A percentile compares a stretch with the other conserved stretches of the same genome.
phyloP scores from a whole-genome alignment of 2,113 vertebrate genomes.

The Nycticorax nycticorax region DNA sequence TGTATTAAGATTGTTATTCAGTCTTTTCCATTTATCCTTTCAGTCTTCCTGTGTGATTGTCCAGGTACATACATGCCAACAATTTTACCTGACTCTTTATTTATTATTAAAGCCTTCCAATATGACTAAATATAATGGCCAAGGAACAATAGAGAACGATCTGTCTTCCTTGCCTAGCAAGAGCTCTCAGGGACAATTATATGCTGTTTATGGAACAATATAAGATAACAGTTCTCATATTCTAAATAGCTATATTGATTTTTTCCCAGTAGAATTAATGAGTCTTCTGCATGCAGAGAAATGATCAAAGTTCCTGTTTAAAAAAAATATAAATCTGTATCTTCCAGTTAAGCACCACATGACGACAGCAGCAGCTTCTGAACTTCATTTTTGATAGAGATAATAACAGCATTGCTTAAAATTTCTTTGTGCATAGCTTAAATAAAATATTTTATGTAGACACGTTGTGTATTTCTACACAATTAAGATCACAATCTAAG shows the following conservation, averaged over 20 bases:
- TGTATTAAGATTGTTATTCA: neutral
- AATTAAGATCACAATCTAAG: neutral
- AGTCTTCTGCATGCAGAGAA: neutral
- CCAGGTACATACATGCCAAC: neutral
- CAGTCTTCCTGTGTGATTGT: neutral
- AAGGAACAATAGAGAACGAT: neutral
- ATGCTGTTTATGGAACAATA: neutral
- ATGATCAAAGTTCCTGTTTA: neutral
- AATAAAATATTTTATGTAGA: neutral
- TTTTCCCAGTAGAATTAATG: neutral
- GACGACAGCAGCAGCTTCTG: neutral
- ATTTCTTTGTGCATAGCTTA: neutral
- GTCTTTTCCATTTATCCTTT: neutral
- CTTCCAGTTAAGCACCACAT: neutral
- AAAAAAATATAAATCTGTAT: neutral
- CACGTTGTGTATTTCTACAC: neutral
- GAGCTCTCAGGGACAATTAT: neutral
- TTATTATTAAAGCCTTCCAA: neutral
- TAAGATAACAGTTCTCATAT: neutral
- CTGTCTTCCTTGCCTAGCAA: neutral
- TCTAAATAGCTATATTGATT: neutral
- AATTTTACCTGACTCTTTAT: neutral
- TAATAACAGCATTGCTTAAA: neutral
- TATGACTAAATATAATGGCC: neutral
- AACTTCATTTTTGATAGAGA: neutral